phyloP scores from a whole-genome alignment of 2,888 invertebrate genomes.

The Hedya salicella region DNA sequence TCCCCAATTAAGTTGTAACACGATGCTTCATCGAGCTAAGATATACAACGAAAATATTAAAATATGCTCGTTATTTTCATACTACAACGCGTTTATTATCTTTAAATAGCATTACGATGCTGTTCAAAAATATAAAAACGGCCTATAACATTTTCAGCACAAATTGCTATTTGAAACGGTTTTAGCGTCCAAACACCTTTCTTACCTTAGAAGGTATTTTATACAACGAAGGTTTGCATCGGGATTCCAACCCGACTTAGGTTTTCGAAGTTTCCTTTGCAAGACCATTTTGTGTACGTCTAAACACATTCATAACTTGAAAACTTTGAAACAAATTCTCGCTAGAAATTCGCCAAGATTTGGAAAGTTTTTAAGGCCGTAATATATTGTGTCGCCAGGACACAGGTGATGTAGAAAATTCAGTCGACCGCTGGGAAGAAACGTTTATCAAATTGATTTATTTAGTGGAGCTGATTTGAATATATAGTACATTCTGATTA shows the following conservation, averaged over 20 bases:
- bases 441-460: background rate
- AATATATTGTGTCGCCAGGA: background rate
- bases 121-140: conserved; percentile 6
- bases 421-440: background rate
- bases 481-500: too few relatives aligned
- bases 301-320: conserved; percentile 25
- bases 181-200: conserved; percentile 17
- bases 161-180: conserved; percentile 7
- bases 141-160: background rate
- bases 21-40: conserved; percentile 1
- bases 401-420: background rate
- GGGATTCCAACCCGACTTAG: conserved; percentile 52
- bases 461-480: background rate
- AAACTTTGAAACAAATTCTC: conserved; percentile 21
- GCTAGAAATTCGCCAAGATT: conserved; percentile 14
- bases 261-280: conserved; percentile 26
- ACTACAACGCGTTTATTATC: background rate
- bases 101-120: background rate
- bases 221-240: conserved; percentile 37
- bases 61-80: background rate
- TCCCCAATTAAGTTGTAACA: conserved; percentile 1
- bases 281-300: conserved; percentile 27
- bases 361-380: conserved; percentile 12
- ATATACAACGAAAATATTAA: background rate
- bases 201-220: conserved; percentile 1